These are phyloP conservation scores for Agriopis leucophaearia DNA, from an alignment of 2,888 invertebrate species.

Conservation along the genomic window DNA sequence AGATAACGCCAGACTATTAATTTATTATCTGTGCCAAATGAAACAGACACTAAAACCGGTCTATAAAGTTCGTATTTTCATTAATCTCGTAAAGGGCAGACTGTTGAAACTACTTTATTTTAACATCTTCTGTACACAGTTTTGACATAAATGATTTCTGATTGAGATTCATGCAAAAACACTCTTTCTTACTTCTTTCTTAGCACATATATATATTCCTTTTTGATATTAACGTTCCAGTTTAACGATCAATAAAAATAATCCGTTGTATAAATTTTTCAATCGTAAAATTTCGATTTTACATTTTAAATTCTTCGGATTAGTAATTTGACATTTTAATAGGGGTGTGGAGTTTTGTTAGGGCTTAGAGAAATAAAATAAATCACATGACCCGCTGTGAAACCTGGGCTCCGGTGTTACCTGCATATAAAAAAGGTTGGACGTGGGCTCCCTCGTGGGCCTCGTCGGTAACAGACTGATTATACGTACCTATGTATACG, in stretches of 20 bases:
- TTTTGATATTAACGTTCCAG: slow-evolving; percentile 26
- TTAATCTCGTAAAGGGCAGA: no score
- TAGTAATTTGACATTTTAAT: slow-evolving; percentile 44
- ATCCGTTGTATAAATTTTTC: slow-evolving; percentile 39
- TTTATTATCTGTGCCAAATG: no score
- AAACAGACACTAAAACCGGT: no score
- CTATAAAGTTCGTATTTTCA: no score
- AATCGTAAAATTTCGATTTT: slow-evolving; percentile 36
- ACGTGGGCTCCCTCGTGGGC: not conserved
- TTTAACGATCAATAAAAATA: slow-evolving; percentile 41
- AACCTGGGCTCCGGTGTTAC: slow-evolving; percentile 2
- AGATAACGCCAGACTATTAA: no score
- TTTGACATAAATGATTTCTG: no score
- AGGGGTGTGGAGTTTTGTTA: slow-evolving; percentile 20
- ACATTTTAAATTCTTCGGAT: slow-evolving; percentile 33
- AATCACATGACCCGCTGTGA: slow-evolving; percentile 23
- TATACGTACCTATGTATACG: not conserved
- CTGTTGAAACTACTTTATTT: no score
- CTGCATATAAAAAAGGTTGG: slow-evolving; percentile 13
- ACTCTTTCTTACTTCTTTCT: slow-evolving; percentile 1
- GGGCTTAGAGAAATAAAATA: slow-evolving; percentile 24
- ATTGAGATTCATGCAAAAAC: no score
- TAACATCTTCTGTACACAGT: no score
- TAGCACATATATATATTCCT: slow-evolving; percentile 16
- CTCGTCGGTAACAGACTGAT: not conserved